Percentiles rank a stretch among this genome's conserved stretches.
phyloP scores from a whole-genome alignment of 2,113 vertebrate genomes.

The Sisor rabdophorus region DNA sequence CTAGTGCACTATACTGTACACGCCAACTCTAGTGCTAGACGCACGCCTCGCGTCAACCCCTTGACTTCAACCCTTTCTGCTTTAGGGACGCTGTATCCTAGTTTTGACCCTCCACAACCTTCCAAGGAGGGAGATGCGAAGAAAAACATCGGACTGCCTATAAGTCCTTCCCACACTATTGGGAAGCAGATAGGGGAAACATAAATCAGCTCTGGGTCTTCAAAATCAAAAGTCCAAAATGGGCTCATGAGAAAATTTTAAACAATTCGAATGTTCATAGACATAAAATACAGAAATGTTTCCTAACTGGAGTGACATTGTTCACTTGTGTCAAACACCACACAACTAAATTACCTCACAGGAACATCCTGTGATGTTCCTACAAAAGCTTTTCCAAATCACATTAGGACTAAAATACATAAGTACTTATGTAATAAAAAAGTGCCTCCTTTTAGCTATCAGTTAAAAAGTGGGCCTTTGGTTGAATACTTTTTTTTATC shows the following conservation, averaged over 20 bases:
- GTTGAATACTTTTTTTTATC: slow-evolving; percentile 4
- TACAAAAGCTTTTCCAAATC: slow-evolving; percentile 1
- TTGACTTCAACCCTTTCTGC: no score
- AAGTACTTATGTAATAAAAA: background rate
- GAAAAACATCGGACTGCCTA: no score
- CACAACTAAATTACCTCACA: background rate
- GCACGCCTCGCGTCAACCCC: no score
- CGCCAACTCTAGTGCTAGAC: no score
- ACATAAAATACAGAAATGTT: no score
- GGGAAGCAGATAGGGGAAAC: background rate
- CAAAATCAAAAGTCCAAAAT: background rate
- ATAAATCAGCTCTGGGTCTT: background rate
- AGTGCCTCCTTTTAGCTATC: slow-evolving; percentile 23
- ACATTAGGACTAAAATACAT: background rate
- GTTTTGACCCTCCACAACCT: no score
- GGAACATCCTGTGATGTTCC: background rate
- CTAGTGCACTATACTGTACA: no score
- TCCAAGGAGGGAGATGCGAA: no score
- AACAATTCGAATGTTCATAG: no score
- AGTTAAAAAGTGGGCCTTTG: slow-evolving; percentile 21
- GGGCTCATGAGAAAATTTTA: background rate
- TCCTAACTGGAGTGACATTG: background rate
- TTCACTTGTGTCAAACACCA: background rate
- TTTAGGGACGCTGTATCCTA: no score
- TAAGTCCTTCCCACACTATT: background rate